Base-by-base conservation (phyloP, 1,140 invertebrate species). In the Drosophila arizonae region DNA sequence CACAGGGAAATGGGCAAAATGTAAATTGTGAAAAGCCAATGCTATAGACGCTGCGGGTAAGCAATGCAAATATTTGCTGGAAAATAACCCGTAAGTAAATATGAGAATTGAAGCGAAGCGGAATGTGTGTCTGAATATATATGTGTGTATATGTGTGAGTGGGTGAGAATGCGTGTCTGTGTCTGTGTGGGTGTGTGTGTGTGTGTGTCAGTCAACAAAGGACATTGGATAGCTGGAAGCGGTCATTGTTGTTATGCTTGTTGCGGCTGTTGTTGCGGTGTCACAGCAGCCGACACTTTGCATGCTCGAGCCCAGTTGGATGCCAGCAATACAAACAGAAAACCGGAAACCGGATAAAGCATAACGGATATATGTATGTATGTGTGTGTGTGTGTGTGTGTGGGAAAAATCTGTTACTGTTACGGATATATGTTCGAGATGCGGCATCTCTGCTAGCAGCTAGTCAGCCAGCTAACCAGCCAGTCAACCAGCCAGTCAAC, bases 31-130 rank as follows among this genome's bases (percentile, higher is more conserved):
- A 65, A 61, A 71, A 67, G 58, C 70, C 65, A 74, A 64, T 81
- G 66, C 50, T 70, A 71, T 50, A 45, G 41, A 24, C 28, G 60
- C 52, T 55, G 48, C 30, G 28, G 51, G 50, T 60, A 61, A 60
- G 46, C 56, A 52, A 67, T 76, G 71, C 61, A 84, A 82, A 84
- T 84, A 84, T 84, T 84, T 84, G 61, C 76, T 50, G 55, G 62
- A 52, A 73, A 79, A 84, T 84, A 84, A 76, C 80, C 69, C 57
- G 69, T 76, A 79, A 84, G 72, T 70, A 77, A 84, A 84, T 79
- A 84, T 73, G 65, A 84, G 65, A 76, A 70, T 79, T 79, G 65
- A 76, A 79, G 36, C 28, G 63, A 24, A 9, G 28, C n/a, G 9
- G 43, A 28, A 62, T 51, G 15, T 51, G 43, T n/a, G 39, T 39